phyloP scores from a whole-genome alignment of 2,888 invertebrate species.

The Cephalotes varians region DNA sequence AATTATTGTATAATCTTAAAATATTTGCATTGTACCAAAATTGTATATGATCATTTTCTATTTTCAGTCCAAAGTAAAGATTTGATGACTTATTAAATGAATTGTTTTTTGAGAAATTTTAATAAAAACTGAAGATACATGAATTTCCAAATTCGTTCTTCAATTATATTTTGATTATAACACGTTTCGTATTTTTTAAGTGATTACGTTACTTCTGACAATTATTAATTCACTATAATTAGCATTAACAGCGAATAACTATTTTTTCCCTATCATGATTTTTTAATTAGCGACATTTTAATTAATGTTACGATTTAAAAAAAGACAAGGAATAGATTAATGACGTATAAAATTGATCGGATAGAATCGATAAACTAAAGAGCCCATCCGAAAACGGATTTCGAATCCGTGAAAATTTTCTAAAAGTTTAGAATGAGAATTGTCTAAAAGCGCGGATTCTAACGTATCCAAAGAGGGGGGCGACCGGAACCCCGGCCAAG shows the following conservation, averaged over 20 bases:
- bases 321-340: neutral
- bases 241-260: neutral
- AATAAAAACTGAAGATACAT: neutral
- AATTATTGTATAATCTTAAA: neutral
- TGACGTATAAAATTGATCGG: neutral
- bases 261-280: neutral
- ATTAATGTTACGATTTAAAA: neutral
- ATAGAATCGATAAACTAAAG: neutral
- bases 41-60: neutral
- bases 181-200: neutral
- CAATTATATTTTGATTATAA: neutral
- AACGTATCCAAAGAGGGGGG: conserved; percentile 6
- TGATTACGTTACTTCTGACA: neutral
- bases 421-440: conserved; percentile 22
- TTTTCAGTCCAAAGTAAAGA: neutral
- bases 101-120: neutral
- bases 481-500: conserved; percentile 54
- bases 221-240: neutral
- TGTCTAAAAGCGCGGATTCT: conserved; percentile 12
- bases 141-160: neutral
- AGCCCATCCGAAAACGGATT: neutral
- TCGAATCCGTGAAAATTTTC: conserved; percentile 37
- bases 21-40: neutral
- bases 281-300: no score
- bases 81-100: neutral